Conservation (phyloP, 2,797 vertebrate species). For the Syncerus caffer region DNA sequence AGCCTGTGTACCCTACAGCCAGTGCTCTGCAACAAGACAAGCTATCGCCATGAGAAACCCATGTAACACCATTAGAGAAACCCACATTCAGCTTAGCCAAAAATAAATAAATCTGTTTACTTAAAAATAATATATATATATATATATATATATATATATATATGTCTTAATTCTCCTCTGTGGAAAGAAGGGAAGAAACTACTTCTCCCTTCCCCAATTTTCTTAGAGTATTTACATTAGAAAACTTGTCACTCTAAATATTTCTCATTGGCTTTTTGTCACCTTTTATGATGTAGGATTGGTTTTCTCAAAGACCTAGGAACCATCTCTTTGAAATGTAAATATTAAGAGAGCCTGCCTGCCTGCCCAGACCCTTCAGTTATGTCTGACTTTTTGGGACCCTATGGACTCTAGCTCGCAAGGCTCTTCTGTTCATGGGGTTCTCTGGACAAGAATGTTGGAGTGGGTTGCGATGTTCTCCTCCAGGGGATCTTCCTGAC, state of each 20-base stretch:
- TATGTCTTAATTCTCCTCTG: neutral
- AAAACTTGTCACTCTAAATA: neutral
- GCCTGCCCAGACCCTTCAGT: neutral
- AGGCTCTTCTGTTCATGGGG: neutral
- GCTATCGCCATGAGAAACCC: neutral
- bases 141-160: no score
- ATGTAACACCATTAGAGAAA: neutral
- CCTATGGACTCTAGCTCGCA: neutral
- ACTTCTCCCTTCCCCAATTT: neutral
- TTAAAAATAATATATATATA: neutral
- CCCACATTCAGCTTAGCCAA: neutral
- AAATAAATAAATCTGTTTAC: neutral
- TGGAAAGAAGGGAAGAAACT: neutral
- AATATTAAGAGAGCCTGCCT: neutral
- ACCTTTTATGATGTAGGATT: neutral
- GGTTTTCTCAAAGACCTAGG: neutral
- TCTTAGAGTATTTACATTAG: neutral
- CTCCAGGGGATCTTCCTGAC: neutral
- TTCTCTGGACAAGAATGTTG: neutral
- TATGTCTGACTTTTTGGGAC: neutral
- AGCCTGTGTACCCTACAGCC: neutral
- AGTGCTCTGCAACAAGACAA: neutral
- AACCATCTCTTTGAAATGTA: neutral
- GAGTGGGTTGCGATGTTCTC: rapidly evolving
- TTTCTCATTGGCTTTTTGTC: neutral